Percentiles rank a stretch among this genome's conserved stretches.
Evolutionary conservation across 2,113 vertebrate species (phyloP).

Genomic region (Nothobranchius kuhntae): DNA sequence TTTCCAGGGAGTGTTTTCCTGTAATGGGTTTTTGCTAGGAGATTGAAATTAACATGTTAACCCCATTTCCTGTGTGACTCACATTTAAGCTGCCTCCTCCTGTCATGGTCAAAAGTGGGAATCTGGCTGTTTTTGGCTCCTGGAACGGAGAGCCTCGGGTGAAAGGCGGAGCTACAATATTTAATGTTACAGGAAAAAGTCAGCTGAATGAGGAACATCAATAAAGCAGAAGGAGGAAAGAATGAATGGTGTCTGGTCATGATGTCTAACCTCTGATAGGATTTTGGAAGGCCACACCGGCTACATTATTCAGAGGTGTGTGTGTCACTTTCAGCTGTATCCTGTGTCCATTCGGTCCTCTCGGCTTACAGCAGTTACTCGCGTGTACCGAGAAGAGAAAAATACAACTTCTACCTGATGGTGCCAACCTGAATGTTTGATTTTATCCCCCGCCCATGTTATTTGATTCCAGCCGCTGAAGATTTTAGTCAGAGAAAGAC

Average conservation of each 20-base stretch:
- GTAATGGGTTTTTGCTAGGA: background rate
- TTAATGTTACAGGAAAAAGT: constrained; percentile 2
- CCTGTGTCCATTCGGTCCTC: constrained; percentile 44
- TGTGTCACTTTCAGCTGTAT: constrained; percentile 69
- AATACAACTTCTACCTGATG: constrained; percentile 3
- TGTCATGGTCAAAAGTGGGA: background rate
- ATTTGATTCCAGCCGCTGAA: constrained; percentile 4
- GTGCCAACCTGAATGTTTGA: background rate
- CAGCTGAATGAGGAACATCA: constrained; percentile 13
- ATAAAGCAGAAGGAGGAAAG: constrained; percentile 19
- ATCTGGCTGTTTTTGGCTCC: background rate
- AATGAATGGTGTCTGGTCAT: constrained; percentile 76
- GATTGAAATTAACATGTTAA: constrained; percentile 26
- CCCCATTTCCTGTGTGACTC: constrained; percentile 10
- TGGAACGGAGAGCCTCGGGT: background rate
- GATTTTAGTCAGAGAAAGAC: constrained; percentile 16
- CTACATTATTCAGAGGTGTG: constrained; percentile 90
- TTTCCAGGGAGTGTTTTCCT: constrained; percentile 53
- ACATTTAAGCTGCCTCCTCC: constrained; percentile 12
- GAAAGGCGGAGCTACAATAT: background rate
- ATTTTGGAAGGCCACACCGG: constrained; percentile 77
- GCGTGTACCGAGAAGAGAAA: background rate
- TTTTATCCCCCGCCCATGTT: background rate
- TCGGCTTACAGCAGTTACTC: constrained; percentile 49
- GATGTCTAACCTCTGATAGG: constrained; percentile 80